Evolutionary conservation across 2,888 invertebrate genomes (phyloP).

Genomic region (Drosophila eohydei): DNA sequence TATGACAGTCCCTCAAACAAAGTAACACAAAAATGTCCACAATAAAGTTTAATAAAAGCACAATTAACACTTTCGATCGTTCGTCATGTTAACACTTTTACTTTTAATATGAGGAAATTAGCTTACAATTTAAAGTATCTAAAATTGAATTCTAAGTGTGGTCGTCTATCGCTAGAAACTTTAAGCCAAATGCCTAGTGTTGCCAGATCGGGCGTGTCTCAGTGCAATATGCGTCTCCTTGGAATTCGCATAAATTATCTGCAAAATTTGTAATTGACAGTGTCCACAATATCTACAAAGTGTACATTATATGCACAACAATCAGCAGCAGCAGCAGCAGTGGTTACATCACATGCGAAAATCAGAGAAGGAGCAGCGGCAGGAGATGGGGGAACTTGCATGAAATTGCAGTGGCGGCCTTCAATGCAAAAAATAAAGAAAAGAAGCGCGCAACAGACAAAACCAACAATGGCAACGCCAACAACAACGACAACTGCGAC

Average conservation of each 20-base stretch:
- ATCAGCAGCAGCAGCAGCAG: conserved; percentile 19
- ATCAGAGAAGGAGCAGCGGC: conserved; percentile 2
- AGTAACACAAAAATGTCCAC: conserved; percentile 43
- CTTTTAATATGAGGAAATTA: not conserved
- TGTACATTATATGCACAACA: conserved; percentile 7
- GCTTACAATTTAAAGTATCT: not conserved
- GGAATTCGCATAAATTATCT: conserved; percentile 49
- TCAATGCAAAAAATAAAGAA: conserved; percentile 49
- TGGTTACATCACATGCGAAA: conserved; percentile 46
- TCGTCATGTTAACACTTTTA: not conserved
- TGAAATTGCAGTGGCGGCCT: conserved; percentile 64
- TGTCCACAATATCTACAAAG: conserved; percentile 27
- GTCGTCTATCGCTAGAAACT: not conserved
- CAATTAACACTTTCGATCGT: conserved; percentile 58
- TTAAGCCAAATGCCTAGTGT: not conserved
- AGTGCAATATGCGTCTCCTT: not conserved
- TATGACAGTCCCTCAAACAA: conserved; percentile 41
- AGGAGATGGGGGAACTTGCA: conserved; percentile 32
- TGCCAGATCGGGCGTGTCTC: conserved; percentile 12
- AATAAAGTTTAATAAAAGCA: conserved; percentile 59
- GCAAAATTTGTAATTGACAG: conserved; percentile 59
- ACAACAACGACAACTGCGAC: conserved; percentile 27
- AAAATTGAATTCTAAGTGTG: conserved; percentile 11
- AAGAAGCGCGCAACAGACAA: conserved; percentile 37
- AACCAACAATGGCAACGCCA: conserved; percentile 23